A percentile compares a stretch with the other conserved stretches of the same genome.
Evolutionary conservation across 2,797 vertebrate genomes (phyloP).

Genomic region (Falco berigora): DNA sequence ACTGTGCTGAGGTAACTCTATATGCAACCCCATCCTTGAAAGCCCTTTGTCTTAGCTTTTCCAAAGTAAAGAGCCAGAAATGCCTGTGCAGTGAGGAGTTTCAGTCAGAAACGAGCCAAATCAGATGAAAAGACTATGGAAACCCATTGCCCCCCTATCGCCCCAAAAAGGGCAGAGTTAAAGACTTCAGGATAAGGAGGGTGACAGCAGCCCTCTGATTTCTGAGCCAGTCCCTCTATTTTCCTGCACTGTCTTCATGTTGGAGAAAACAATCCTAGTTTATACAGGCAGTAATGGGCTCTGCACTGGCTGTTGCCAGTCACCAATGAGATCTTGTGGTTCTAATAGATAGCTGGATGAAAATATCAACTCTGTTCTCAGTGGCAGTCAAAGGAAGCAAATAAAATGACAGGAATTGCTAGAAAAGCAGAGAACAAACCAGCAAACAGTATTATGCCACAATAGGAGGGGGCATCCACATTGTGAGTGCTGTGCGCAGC

Average conservation of each 20-base stretch:
- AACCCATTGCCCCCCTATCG: not conserved
- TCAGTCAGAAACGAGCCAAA: not conserved
- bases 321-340: not conserved
- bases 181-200: not conserved
- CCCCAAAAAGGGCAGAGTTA: not conserved
- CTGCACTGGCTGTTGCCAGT: not conserved
- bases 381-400: not conserved
- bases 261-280: not conserved
- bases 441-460: rapidly evolving
- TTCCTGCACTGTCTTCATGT: not conserved
- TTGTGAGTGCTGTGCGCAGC: rapidly evolving
- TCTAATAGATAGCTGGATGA: not conserved
- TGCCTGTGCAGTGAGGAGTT: not conserved
- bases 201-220: not conserved
- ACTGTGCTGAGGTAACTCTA: not conserved
- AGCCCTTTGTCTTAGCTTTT: not conserved
- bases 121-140: not conserved
- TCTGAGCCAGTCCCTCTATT: not conserved
- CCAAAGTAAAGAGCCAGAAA: not conserved
- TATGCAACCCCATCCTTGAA: not conserved
- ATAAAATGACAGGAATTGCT: not conserved
- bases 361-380: not conserved
- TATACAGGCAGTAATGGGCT: not conserved
- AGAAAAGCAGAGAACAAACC: not conserved
- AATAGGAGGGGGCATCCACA: rapidly evolving